phyloP scores from a whole-genome alignment of 1,140 invertebrate genomes.

The Lasioglossum baleicum region DNA sequence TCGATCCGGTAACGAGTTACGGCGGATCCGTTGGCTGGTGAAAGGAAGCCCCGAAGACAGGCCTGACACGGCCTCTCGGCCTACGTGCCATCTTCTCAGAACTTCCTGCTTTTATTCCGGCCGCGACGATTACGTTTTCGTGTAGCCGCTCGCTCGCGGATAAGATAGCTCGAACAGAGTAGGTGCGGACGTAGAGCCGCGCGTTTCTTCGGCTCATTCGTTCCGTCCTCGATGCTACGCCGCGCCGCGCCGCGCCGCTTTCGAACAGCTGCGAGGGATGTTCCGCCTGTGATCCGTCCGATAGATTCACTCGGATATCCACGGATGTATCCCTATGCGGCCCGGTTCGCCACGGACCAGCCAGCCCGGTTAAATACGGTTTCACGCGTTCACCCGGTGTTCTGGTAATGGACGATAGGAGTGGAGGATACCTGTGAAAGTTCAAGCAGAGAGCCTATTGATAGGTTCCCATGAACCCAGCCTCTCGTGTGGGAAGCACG shows the following conservation, averaged over 20 bases:
- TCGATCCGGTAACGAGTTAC: neutral
- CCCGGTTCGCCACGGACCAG: no score
- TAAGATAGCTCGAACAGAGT: neutral
- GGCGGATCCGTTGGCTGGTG: constrained; percentile 1
- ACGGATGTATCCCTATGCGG: no score
- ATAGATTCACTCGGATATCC: neutral
- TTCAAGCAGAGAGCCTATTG: no score
- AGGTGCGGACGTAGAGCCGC: constrained; percentile 10
- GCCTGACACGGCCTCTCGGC: constrained; percentile 16
- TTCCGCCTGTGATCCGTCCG: neutral
- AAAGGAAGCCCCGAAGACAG: constrained; percentile 31
- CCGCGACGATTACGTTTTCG: constrained; percentile 39
- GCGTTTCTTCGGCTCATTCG: neutral
- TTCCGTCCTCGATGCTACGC: neutral
- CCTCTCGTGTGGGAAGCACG: no score
- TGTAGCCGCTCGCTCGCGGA: constrained; percentile 24
- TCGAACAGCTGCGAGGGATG: neutral
- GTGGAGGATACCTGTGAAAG: no score
- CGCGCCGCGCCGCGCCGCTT: no score
- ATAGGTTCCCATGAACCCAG: no score
- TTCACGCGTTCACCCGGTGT: no score
- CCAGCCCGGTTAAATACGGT: no score
- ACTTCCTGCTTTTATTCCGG: constrained; percentile 36
- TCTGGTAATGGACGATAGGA: no score
- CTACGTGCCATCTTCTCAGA: constrained; percentile 7